Conservation (phyloP, 2,888 invertebrate species). For the Rhagonycha lutea region DNA sequence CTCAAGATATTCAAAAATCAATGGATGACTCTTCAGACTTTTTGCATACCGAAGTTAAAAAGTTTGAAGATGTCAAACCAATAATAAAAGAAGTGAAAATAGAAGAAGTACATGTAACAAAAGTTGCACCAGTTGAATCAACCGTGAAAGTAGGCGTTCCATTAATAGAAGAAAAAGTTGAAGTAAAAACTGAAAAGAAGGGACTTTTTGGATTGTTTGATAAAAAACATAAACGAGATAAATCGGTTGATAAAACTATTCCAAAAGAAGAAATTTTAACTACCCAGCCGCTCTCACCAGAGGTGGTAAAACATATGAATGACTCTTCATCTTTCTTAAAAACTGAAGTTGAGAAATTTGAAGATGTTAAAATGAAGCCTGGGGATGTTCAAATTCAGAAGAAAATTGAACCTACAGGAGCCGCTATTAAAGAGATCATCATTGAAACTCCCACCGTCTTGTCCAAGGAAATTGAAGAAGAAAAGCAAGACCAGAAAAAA, state of each 20-base stretch:
- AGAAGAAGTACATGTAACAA: slow-evolving; percentile 1
- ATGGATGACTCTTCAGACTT: slow-evolving; percentile 35
- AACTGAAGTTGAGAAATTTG: slow-evolving; percentile 31
- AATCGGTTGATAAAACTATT: not conserved
- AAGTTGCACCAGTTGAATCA: not conserved
- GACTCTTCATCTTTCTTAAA: slow-evolving; percentile 34
- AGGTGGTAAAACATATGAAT: slow-evolving; percentile 29
- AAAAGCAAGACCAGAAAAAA: slow-evolving; percentile 13
- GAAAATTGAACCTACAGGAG: not conserved
- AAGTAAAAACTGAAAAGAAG: slow-evolving; percentile 11
- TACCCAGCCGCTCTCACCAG: not conserved
- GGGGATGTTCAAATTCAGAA: not conserved
- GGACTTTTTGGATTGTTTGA: slow-evolving; percentile 35
- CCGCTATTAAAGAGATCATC: too few relatives aligned
- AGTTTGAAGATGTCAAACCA: slow-evolving; percentile 37
- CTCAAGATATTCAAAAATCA: slow-evolving; percentile 19
- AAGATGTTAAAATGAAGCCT: not conserved
- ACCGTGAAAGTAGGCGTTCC: not conserved
- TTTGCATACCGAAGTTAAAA: slow-evolving; percentile 34
- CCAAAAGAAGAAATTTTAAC: not conserved
- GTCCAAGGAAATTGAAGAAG: not conserved
- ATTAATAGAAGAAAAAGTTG: not conserved
- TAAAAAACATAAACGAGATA: slow-evolving; percentile 32
- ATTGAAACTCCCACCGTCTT: not conserved
- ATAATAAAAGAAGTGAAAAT: not conserved